A percentile compares a stretch with the other conserved stretches of the same genome.
Evolutionary conservation across 1,140 invertebrate species (phyloP).

Genomic region (Battus philenor): DNA sequence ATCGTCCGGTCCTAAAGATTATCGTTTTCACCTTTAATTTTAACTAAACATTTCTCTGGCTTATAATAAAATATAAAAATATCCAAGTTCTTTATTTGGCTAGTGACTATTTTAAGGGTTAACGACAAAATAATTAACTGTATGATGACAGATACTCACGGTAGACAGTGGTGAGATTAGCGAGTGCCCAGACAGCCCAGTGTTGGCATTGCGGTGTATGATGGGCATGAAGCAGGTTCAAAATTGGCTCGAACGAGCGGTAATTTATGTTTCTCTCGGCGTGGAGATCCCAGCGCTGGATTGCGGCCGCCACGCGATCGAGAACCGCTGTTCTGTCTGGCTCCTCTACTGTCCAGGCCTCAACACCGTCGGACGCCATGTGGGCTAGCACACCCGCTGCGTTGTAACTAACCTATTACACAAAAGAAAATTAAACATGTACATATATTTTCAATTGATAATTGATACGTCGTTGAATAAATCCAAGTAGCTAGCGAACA

Average conservation of each 20-base stretch:
- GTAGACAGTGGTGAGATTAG: constrained; percentile 95
- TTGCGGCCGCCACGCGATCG: constrained; percentile 85
- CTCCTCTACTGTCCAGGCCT: constrained; percentile 86
- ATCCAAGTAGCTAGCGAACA: too few relatives aligned
- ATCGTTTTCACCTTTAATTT: too few relatives aligned
- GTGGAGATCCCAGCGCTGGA: constrained; percentile 90
- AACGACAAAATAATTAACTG: not conserved
- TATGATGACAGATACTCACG: too few relatives aligned
- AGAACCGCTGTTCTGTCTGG: constrained; percentile 87
- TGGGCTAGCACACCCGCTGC: constrained; percentile 97
- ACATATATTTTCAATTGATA: too few relatives aligned
- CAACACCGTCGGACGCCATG: constrained; percentile 93
- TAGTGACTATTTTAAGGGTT: too few relatives aligned
- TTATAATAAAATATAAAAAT: too few relatives aligned
- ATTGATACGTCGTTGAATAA: too few relatives aligned
- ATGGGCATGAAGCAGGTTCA: constrained; percentile 86
- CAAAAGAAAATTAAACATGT: too few relatives aligned
- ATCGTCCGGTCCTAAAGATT: too few relatives aligned
- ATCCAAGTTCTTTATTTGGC: too few relatives aligned
- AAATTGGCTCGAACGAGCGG: constrained; percentile 94
- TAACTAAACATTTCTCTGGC: too few relatives aligned
- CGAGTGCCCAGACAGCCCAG: constrained; percentile 98
- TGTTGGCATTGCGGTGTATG: constrained; percentile 94
- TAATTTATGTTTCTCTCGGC: constrained; percentile 97
- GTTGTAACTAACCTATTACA: constrained; percentile 97